A percentile compares a stretch with the other conserved stretches of the same genome.
Evolutionary conservation across 37 sponge, comb jelly and placozoan genomes (phyloP).

Genomic region (Aphrocallistes beatrix): DNA sequence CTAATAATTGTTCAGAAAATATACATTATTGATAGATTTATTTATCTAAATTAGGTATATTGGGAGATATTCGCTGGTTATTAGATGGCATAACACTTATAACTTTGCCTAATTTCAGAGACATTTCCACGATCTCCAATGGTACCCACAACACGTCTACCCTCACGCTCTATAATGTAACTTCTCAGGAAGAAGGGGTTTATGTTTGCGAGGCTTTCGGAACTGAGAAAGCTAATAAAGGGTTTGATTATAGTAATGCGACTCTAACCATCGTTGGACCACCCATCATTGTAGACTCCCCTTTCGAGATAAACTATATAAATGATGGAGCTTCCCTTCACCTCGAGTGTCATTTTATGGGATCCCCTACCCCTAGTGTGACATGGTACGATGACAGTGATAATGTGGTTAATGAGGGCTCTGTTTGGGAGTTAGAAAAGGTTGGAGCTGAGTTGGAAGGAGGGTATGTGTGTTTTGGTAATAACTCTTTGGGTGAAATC

Average conservation of each 20-base stretch:
- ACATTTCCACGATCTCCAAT: background rate
- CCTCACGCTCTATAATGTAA: background rate
- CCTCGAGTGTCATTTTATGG: background rate
- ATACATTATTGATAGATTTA: background rate
- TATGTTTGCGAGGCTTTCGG: background rate
- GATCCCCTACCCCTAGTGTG: background rate
- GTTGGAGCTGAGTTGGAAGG: background rate
- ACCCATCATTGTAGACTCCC: background rate
- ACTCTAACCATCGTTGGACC: background rate
- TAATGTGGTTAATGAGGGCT: background rate
- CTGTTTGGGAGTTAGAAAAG: background rate
- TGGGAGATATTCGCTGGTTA: background rate
- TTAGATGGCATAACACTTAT: background rate
- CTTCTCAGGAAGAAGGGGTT: background rate
- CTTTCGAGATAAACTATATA: background rate
- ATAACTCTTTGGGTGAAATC: background rate
- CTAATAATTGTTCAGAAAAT: background rate
- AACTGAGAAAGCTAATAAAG: background rate
- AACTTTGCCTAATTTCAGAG: background rate
- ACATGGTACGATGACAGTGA: background rate
- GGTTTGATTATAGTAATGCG: background rate
- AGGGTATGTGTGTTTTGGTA: background rate
- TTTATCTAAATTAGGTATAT: background rate
- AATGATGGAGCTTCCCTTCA: background rate
- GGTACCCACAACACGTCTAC: background rate